Conservation (phyloP, 2,797 vertebrate species). For the Cossypha heuglini region DNA sequence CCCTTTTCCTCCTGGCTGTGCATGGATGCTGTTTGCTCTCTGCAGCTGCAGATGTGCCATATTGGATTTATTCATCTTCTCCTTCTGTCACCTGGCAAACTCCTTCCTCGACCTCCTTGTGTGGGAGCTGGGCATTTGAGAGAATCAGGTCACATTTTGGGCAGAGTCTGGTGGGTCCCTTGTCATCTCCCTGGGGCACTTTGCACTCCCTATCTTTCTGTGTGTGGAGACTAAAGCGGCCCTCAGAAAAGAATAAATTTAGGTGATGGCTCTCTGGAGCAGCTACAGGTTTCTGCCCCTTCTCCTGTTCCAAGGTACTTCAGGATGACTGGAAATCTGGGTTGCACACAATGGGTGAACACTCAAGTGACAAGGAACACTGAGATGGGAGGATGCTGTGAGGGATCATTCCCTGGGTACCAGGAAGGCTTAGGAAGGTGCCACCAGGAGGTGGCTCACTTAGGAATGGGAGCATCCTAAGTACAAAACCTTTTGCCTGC, state of each 20-base stretch:
- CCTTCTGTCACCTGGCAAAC: background rate
- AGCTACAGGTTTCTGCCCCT: background rate
- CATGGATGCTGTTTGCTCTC: background rate
- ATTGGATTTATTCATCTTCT: background rate
- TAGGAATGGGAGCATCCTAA: background rate
- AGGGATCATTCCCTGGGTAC: background rate
- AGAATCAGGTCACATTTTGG: background rate
- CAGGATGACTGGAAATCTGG: background rate
- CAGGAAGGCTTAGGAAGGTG: background rate
- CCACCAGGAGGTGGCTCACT: background rate
- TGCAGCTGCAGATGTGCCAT: background rate
- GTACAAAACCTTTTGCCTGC: background rate
- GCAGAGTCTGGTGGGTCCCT: background rate
- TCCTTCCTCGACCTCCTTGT: background rate
- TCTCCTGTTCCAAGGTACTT: background rate
- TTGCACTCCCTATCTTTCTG: background rate
- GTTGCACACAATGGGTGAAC: rapidly evolving
- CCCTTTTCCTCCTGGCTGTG: background rate
- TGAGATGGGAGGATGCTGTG: background rate
- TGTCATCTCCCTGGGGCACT: background rate
- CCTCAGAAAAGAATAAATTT: rapidly evolving
- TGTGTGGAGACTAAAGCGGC: background rate
- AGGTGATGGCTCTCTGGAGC: background rate
- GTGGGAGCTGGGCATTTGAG: background rate
- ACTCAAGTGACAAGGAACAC: background rate